Evolutionary conservation across 2,113 vertebrate species (phyloP), one percentile per base, ranked within the genome.

Genomic region (Neomonachus schauinslandi): DNA sequence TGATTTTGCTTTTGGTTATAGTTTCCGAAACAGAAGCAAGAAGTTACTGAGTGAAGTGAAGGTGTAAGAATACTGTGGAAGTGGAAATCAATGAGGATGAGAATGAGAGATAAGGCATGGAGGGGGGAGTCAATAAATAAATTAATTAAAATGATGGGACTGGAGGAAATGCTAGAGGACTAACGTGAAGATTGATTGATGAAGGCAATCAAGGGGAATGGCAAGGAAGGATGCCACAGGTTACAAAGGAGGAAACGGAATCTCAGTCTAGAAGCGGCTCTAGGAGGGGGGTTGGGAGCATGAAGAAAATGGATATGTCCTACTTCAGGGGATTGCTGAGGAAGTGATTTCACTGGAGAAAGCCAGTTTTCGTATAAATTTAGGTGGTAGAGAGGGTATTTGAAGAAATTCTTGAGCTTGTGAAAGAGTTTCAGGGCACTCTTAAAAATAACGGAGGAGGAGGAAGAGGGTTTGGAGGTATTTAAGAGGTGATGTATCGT

Each of bases 1-100:
- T 22, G 19, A 33, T 79, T 95, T 76, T 79, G 31, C 42, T 92
- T 93, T 94, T 59, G 42, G 15, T 88, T 79, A n/a, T 2, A 36
- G 51, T 82, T 95, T 93, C 31, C 71, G 24, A 94, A 81, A 80
- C n/a, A 87, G 22, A 61, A 81, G 31, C 24, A 85, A 86, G 15
- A 76, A 63, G 28, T 28, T 31, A 0, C 13, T 7, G 24, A 36
- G 21, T 85, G 12, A 42, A 57, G 12, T 36, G 6, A 61, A 42
- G 24, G 2, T 28, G 2, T 65, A 19, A 81, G n/a, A 46, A 67
- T 16, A 21, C 42, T 12, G 1, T 49, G 55, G 36, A 96, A 18
- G 7, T 55, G 19, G 55, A 88, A 72, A 31, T 51, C 46, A 31
- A 49, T 10, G 42, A 24, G 49, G 12, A 42, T 33, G 46, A 39